These are phyloP conservation scores for Clytia hemisphaerica DNA, from an alignment of 30 jellyfish, hydroid and myxozoan genomes.

Conservation along the genomic window DNA sequence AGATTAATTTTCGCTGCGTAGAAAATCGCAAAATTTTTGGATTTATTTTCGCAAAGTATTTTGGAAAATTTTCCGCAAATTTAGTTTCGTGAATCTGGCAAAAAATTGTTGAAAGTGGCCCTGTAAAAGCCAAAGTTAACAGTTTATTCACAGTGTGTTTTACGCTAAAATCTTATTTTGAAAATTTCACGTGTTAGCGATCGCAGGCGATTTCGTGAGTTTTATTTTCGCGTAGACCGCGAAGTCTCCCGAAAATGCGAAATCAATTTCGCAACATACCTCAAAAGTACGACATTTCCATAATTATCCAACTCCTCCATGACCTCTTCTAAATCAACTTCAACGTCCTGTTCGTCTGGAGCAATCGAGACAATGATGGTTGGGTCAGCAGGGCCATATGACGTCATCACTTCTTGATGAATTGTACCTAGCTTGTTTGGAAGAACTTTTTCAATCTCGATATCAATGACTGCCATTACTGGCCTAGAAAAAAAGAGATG, in stretches of 20 bases:
- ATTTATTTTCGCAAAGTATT: no score
- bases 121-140: no score
- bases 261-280: slow-evolving; percentile 38
- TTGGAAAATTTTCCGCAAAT: no score
- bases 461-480: slow-evolving; percentile 77
- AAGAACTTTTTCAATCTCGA: slow-evolving; percentile 62
- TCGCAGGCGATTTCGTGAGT: no score
- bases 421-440: slow-evolving; percentile 41
- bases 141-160: no score
- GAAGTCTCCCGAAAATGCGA: background rate
- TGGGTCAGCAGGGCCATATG: slow-evolving; percentile 92
- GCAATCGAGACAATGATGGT: slow-evolving; percentile 50
- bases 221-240: no score
- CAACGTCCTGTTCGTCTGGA: slow-evolving; percentile 45
- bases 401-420: slow-evolving; percentile 50
- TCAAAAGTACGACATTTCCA: slow-evolving; percentile 70
- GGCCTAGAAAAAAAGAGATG: slow-evolving; percentile 83
- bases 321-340: slow-evolving; percentile 55
- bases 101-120: no score
- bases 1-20: no score
- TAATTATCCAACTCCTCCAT: slow-evolving; percentile 46
- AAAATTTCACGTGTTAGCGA: no score
- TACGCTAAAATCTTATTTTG: no score
- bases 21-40: no score
- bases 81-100: no score